These are phyloP conservation scores for Andrena camellia DNA, from an alignment of 2,888 invertebrate genomes.

Conservation along the genomic window DNA sequence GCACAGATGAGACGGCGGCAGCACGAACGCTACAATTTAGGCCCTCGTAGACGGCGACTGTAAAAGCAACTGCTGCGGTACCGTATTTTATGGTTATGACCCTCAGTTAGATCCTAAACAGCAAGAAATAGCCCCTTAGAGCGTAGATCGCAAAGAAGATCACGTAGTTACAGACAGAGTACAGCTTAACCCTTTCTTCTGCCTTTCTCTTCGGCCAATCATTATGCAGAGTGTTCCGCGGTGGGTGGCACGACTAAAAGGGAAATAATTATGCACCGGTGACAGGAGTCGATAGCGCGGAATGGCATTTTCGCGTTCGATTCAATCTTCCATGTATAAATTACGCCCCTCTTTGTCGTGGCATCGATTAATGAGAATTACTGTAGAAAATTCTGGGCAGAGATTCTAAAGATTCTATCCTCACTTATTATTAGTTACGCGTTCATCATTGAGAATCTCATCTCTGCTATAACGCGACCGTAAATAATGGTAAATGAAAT, in stretches of 20 bases:
- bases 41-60: slow-evolving; percentile 57
- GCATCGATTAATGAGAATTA: background rate
- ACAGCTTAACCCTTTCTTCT: slow-evolving; percentile 49
- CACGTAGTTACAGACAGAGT: slow-evolving; percentile 32
- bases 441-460: background rate
- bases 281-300: too few relatives aligned
- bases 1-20: slow-evolving; percentile 60
- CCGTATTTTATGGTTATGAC: slow-evolving; percentile 60
- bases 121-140: slow-evolving; percentile 50
- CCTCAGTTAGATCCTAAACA: slow-evolving; percentile 59
- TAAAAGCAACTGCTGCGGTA: slow-evolving; percentile 46
- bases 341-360: background rate
- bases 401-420: background rate
- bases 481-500: background rate
- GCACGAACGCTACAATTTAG: slow-evolving; percentile 72
- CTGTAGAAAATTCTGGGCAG: background rate
- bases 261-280: background rate
- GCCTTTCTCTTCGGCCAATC: slow-evolving; percentile 19
- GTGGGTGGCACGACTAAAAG: background rate
- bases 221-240: background rate
- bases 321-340: background rate
- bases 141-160: slow-evolving; percentile 37
- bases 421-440: background rate
- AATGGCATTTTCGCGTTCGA: too few relatives aligned
- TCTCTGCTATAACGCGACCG: background rate